Conservation (phyloP, 2,113 vertebrate species). For the Ahaetulla prasina region DNA sequence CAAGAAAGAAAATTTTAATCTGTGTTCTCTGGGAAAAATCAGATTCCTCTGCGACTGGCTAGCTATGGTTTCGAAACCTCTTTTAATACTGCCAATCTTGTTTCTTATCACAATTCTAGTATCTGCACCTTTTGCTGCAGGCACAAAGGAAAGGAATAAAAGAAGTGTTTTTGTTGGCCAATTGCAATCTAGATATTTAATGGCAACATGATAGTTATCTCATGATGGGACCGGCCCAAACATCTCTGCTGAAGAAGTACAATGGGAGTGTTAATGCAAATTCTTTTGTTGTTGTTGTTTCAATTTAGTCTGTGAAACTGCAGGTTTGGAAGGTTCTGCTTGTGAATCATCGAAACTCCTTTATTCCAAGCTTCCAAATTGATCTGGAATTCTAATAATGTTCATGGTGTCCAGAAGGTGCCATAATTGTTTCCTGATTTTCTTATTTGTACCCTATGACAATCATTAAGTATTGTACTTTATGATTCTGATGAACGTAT, state of each 20-base stretch:
- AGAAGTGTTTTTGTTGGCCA: background rate
- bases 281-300: background rate
- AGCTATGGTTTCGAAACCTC: constrained; percentile 15
- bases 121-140: constrained; percentile 4
- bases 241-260: background rate
- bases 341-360: background rate
- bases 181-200: background rate
- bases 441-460: too few relatives aligned
- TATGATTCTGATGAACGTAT: too few relatives aligned
- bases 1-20: constrained; percentile 5
- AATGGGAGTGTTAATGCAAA: background rate
- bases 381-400: background rate
- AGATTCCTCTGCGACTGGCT: background rate
- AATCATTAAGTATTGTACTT: too few relatives aligned
- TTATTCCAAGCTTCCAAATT: background rate
- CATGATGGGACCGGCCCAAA: background rate
- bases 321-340: background rate
- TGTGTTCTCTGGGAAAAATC: background rate
- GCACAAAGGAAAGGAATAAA: constrained; percentile 1
- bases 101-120: constrained; percentile 6
- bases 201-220: background rate
- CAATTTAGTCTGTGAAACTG: background rate
- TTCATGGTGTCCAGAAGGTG: background rate
- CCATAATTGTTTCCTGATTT: too few relatives aligned
- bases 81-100: background rate